Percentiles rank a stretch among this genome's conserved stretches.
Evolutionary conservation across 2,888 invertebrate species (phyloP).

Genomic region (Achlya flavicornis): DNA sequence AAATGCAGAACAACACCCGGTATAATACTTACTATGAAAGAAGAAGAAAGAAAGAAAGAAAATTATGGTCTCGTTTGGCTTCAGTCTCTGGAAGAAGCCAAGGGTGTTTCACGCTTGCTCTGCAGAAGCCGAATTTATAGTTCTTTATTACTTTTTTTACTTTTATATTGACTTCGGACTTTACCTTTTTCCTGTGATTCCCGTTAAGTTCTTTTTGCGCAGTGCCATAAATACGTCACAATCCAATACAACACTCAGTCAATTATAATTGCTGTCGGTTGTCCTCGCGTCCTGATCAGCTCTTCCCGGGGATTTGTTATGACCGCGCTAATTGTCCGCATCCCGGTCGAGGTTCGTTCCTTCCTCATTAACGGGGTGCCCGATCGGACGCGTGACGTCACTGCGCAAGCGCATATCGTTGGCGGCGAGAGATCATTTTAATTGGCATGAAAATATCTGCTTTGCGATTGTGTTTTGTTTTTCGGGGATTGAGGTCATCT

Average conservation of each 20-base stretch:
- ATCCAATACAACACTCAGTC: neutral
- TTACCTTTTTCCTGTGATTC: neutral
- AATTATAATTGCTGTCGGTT: conserved; percentile 29
- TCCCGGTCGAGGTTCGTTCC: conserved; percentile 80
- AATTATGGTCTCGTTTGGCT: no score
- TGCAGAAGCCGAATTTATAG: no score
- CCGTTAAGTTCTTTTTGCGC: neutral
- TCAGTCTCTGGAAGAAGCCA: no score
- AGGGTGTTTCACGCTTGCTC: no score
- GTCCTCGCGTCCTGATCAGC: conserved; percentile 68
- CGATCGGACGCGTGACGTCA: conserved; percentile 42
- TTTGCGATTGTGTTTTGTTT: neutral
- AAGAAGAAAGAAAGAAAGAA: no score
- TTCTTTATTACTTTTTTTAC: no score
- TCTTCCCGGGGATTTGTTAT: conserved; percentile 81
- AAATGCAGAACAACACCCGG: no score
- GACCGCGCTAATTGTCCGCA: conserved; percentile 77
- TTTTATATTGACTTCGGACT: no score
- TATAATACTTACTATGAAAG: no score
- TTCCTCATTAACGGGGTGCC: conserved; percentile 70
- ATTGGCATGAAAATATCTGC: neutral
- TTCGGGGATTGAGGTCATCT: neutral
- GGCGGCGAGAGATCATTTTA: neutral
- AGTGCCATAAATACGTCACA: neutral
- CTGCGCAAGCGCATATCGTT: conserved; percentile 10